phyloP scores from a whole-genome alignment of 2,888 invertebrate species.

The Argyresthia albistria region DNA sequence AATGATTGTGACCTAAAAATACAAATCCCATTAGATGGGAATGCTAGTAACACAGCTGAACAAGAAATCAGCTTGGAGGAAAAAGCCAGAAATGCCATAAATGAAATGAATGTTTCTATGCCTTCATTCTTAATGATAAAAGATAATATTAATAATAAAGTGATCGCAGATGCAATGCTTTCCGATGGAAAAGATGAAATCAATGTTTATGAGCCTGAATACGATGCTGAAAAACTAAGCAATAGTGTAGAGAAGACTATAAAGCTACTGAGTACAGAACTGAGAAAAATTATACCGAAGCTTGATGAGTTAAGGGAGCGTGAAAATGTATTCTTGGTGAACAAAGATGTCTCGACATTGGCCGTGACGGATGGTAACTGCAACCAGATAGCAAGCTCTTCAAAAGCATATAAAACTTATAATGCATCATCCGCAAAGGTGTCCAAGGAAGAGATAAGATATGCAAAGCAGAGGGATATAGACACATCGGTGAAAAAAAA shows the following conservation, averaged over 20 bases:
- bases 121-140: slow-evolving; percentile 61
- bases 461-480: no score
- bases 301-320: slow-evolving; percentile 61
- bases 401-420: slow-evolving; percentile 1
- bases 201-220: slow-evolving; percentile 43
- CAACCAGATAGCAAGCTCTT: slow-evolving; percentile 40
- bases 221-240: slow-evolving; percentile 49
- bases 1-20: slow-evolving; percentile 23
- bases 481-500: not conserved
- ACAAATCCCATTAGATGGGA: slow-evolving; percentile 14
- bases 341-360: slow-evolving; percentile 21
- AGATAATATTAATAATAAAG: slow-evolving; percentile 43
- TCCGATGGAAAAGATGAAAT: slow-evolving; percentile 74
- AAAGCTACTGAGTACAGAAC: slow-evolving; percentile 56
- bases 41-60: slow-evolving; percentile 16
- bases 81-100: slow-evolving; percentile 49
- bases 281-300: slow-evolving; percentile 63
- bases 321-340: slow-evolving; percentile 47
- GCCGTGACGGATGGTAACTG: slow-evolving; percentile 44
- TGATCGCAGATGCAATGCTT: slow-evolving; percentile 70
- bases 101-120: slow-evolving; percentile 55
- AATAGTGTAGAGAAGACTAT: slow-evolving; percentile 60
- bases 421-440: no score
- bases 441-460: no score
- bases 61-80: slow-evolving; percentile 35